phyloP scores from a whole-genome alignment of 2,113 vertebrate genomes.

The Callipepla californica region DNA sequence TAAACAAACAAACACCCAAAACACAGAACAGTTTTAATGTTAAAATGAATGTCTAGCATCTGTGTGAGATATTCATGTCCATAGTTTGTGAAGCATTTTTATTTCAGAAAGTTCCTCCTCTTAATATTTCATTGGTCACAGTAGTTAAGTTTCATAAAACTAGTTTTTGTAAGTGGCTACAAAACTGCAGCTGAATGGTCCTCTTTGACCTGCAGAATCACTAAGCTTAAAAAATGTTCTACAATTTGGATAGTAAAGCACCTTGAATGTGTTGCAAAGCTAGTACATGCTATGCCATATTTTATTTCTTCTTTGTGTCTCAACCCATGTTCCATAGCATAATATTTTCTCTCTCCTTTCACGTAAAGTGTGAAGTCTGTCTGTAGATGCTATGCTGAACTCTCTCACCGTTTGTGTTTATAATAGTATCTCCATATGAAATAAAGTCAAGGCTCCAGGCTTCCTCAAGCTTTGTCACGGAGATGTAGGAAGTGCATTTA shows the following conservation, averaged over 20 bases:
- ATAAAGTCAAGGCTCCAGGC: not conserved
- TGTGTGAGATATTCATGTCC: not conserved
- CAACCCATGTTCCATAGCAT: not conserved
- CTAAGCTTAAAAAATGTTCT: not conserved
- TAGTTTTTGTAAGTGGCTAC: not conserved
- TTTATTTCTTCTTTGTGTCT: not conserved
- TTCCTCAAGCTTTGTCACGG: not conserved
- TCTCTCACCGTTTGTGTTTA: not conserved
- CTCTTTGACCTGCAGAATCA: not conserved
- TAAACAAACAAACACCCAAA: not conserved
- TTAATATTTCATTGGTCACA: not conserved
- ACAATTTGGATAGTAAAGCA: not conserved
- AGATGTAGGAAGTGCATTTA: not conserved
- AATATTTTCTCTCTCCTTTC: not conserved
- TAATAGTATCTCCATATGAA: not conserved
- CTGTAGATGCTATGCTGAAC: not conserved
- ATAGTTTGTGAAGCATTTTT: not conserved
- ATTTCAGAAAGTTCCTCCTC: not conserved
- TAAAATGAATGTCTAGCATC: not conserved
- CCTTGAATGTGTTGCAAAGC: not conserved
- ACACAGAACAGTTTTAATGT: not conserved
- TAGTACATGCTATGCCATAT: not conserved
- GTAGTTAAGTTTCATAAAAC: not conserved
- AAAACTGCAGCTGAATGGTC: not conserved
- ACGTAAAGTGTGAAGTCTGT: not conserved